Evolutionary conservation across 2,888 invertebrate genomes (phyloP), one percentile per base, ranked within the genome.

Genomic region (Drosophila mimica): DNA sequence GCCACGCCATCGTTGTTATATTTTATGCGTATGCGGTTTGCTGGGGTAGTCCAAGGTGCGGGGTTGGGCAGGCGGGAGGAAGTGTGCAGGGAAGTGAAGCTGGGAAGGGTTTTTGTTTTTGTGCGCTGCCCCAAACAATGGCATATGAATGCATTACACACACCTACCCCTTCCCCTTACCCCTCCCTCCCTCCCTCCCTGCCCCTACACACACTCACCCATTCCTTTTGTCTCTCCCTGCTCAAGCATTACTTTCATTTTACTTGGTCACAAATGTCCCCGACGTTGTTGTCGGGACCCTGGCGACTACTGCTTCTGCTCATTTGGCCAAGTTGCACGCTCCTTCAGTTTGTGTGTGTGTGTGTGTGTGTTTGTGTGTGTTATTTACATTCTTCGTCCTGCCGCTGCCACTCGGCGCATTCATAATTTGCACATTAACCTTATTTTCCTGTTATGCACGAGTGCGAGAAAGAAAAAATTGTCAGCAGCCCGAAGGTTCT

Each of bases 381-480:
- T 70, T 74, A 64, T 69, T 70, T 69, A 34, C 68, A 58, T 66
- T 68, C 64, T 58, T 58, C 54, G 20, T 57, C 38, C 59, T 66
- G 46, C 31, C 63, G 71, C 38, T 76, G 52, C 60, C 66, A 64
- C 76, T 71, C 69, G 68, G 65, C 75, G 76, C 86, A 88, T 85
- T 87, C 88, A 89, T 87, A 87, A 87, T 87, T 87, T 89, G 66
- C 90, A 85, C 87, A 87, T 87, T 89, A 89, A 87, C 87, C 87
- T 81, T 89, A 88, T 87, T 87, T 87, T 81, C 74, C 75, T 76
- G 75, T 89, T 86, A 89, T 89, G 86, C 89, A 88, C 82, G 85
- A 84, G 89, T 82, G 82, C 76, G 60, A 89, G n/a, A 30, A 38
- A 15, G n/a, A 56, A 87, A 81, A 88, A 81, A 76, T 81, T 83